Evolutionary conservation across 1,140 invertebrate species (phyloP).

Genomic region (Drosophila sturtevanti): DNA sequence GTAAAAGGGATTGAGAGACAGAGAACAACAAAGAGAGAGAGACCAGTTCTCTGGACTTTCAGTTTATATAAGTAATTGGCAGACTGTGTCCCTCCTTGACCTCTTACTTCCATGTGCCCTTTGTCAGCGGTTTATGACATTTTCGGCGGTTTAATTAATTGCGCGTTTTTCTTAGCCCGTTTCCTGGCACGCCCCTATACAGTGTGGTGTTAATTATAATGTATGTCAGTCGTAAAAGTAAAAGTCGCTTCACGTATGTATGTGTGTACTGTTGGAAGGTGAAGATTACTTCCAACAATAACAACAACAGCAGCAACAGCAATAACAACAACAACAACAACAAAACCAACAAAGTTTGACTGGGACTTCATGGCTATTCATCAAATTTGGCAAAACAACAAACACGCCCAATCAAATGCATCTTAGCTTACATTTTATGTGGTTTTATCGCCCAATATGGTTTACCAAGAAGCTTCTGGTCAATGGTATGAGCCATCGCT

Average conservation of each 20-base stretch:
- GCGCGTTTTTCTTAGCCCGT: constrained; percentile 42
- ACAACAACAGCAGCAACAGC: neutral
- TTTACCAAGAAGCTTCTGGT: constrained; percentile 32
- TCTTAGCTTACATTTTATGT: constrained; percentile 58
- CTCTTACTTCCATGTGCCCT: constrained; percentile 15
- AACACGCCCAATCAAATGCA: constrained; percentile 34
- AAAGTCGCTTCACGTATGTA: constrained; percentile 62
- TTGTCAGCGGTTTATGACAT: constrained; percentile 59
- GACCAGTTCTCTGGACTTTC: constrained; percentile 12
- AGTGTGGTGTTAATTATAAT: constrained; percentile 65
- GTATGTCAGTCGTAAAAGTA: constrained; percentile 69
- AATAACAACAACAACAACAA: constrained; percentile 11
- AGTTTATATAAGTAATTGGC: constrained; percentile 55
- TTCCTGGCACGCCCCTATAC: constrained; percentile 35
- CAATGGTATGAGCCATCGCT: constrained; percentile 30
- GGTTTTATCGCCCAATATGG: constrained; percentile 68
- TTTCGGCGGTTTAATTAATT: constrained; percentile 70
- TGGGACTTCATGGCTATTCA: constrained; percentile 23
- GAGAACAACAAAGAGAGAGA: constrained; percentile 4
- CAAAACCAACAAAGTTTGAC: neutral
- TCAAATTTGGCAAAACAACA: constrained; percentile 33
- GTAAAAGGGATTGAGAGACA: neutral
- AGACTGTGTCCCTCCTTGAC: constrained; percentile 30
- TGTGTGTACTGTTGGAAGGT: neutral
- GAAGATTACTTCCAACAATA: neutral